A percentile compares a stretch with the other conserved stretches of the same genome.
Evolutionary conservation across 2,797 vertebrate genomes (phyloP).

Genomic region (Oophaga sylvatica): DNA sequence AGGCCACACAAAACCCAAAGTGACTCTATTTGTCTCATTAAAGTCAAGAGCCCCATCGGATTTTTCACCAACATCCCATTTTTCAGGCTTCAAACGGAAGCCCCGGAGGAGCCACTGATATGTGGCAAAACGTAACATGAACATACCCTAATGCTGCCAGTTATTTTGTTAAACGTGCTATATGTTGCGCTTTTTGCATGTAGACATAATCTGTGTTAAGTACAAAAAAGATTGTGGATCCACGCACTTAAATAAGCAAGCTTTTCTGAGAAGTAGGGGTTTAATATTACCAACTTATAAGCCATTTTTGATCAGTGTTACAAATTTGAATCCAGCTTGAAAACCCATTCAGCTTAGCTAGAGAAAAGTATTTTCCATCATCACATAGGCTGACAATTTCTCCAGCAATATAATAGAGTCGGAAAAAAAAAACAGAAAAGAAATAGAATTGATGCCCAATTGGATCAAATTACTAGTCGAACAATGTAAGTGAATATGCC

Average conservation of each 20-base stretch:
- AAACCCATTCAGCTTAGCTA: constrained; percentile 50
- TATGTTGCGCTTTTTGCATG: background rate
- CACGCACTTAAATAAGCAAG: background rate
- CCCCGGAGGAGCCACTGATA: no score
- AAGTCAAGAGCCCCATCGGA: no score
- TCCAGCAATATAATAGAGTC: constrained; percentile 62
- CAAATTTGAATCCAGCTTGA: constrained; percentile 46
- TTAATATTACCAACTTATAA: constrained; percentile 18
- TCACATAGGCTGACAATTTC: constrained; percentile 62
- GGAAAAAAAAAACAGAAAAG: constrained; percentile 48
- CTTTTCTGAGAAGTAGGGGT: background rate
- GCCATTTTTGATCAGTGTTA: constrained; percentile 6
- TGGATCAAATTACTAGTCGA: constrained; percentile 72
- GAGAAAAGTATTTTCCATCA: constrained; percentile 62
- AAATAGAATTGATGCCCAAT: constrained; percentile 65
- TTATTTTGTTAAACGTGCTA: background rate
- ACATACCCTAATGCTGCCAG: no score
- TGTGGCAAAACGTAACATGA: no score
- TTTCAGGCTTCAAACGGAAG: no score
- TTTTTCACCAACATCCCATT: no score
- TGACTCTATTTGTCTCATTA: no score
- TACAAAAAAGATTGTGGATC: background rate
- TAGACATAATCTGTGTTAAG: background rate
- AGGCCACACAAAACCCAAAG: no score
- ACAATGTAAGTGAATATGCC: constrained; percentile 69